A percentile compares a stretch with the other conserved stretches of the same genome.
Conservation (phyloP, 92 coral and sea anemone species). For the Phenganax marumi region DNA sequence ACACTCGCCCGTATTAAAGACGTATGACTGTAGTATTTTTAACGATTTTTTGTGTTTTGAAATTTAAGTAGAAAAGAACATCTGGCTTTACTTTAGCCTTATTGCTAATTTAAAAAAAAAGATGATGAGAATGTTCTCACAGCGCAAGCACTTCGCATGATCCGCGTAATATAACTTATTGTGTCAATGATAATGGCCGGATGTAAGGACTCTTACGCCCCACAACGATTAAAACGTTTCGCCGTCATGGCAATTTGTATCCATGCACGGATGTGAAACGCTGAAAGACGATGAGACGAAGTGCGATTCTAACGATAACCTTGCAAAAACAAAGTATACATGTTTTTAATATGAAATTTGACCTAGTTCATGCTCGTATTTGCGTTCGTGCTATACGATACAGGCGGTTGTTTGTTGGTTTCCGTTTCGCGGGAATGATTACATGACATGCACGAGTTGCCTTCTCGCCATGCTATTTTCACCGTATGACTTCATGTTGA, state of each 20-base stretch:
- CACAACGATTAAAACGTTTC: slow-evolving; percentile 2
- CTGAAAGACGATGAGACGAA: neutral
- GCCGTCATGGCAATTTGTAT: neutral
- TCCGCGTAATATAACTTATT: neutral
- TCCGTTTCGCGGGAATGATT: slow-evolving; percentile 1
- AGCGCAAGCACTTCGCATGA: too few species aligned
- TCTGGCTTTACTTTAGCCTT: neutral
- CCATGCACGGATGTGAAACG: neutral
- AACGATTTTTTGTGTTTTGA: neutral
- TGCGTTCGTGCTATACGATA: slow-evolving; percentile 6
- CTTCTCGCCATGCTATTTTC: neutral
- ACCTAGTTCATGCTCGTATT: neutral
- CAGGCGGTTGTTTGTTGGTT: slow-evolving; percentile 5
- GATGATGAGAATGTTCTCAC: neutral
- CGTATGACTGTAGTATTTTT: too few species aligned
- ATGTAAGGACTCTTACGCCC: neutral
- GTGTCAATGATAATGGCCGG: slow-evolving; percentile 14
- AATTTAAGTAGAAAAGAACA: neutral
- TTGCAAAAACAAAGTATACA: neutral
- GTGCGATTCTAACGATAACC: too few species aligned
- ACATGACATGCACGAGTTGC: neutral
- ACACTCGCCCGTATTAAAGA: too few species aligned
- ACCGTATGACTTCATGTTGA: neutral
- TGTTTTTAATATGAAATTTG: slow-evolving; percentile 4
- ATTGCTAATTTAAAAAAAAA: neutral